These are phyloP conservation scores for Heterodera carotae DNA, from an alignment of 1,140 invertebrate genomes.

Conservation along the genomic window DNA sequence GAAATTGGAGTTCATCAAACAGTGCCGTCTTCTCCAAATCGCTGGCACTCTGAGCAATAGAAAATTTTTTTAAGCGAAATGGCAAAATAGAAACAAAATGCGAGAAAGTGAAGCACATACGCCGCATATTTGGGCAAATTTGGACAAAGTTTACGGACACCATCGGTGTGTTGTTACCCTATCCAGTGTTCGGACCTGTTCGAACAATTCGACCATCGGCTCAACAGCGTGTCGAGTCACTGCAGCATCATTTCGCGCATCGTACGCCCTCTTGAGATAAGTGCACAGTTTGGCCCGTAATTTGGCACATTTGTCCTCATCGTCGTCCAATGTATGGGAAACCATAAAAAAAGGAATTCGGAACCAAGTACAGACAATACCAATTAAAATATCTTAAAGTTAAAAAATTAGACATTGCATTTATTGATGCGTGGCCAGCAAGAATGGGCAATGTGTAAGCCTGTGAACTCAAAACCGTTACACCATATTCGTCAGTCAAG, in stretches of 20 bases:
- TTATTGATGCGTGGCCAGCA: too few species aligned
- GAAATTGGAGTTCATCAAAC: constrained; percentile 31
- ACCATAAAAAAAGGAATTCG: neutral
- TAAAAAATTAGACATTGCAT: too few species aligned
- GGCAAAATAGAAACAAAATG: neutral
- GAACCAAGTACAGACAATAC: too few species aligned
- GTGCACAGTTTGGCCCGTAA: neutral
- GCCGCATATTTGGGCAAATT: neutral
- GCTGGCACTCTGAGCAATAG: neutral
- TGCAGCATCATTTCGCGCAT: neutral
- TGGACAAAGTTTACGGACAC: neutral
- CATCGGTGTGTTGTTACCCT: too few species aligned
- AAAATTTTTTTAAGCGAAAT: neutral
- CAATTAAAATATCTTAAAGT: too few species aligned
- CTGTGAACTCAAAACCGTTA: too few species aligned
- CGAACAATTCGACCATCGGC: constrained; percentile 7
- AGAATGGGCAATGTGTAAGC: too few species aligned
- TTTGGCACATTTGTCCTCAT: neutral
- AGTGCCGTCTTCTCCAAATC: constrained; percentile 13
- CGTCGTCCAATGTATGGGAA: neutral
- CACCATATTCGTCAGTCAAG: too few species aligned
- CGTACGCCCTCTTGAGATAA: neutral
- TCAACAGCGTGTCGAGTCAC: neutral
- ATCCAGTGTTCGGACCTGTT: neutral
- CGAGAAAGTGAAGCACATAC: too few species aligned